phyloP scores from a whole-genome alignment of 2,797 vertebrate species.

The Tarsius wallacei region DNA sequence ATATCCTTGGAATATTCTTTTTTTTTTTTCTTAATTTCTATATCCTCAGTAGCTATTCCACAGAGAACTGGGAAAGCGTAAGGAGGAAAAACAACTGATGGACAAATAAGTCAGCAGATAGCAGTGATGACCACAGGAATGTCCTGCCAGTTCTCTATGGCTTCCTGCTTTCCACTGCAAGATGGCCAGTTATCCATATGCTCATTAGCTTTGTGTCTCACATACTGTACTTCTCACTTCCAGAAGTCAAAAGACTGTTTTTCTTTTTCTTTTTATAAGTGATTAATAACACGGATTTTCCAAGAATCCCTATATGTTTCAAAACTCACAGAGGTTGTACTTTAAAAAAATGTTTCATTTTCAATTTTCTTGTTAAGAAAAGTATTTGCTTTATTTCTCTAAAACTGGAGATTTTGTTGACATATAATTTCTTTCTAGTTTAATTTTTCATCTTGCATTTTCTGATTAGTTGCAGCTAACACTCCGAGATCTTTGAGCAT shows the following conservation, averaged over 20 bases:
- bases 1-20: not conserved
- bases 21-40: not conserved
- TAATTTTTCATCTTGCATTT: slow-evolving; percentile 16
- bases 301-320: not conserved
- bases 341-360: not conserved
- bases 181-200: not conserved
- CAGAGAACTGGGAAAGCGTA: not conserved
- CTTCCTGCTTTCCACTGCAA: rapidly evolving
- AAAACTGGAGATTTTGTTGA: not conserved
- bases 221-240: not conserved
- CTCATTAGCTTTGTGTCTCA: not conserved
- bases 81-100: not conserved
- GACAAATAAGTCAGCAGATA: not conserved
- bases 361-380: not conserved
- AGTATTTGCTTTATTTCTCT: not conserved
- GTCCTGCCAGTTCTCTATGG: not conserved
- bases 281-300: not conserved
- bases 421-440: not conserved
- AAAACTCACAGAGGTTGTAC: not conserved
- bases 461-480: not conserved
- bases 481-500: not conserved
- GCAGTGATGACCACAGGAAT: too few species aligned
- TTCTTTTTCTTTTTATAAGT: not conserved
- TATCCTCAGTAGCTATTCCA: not conserved
- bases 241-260: not conserved